Base-by-base conservation (phyloP, 2,113 vertebrate genomes). In the Solea senegalensis region DNA sequence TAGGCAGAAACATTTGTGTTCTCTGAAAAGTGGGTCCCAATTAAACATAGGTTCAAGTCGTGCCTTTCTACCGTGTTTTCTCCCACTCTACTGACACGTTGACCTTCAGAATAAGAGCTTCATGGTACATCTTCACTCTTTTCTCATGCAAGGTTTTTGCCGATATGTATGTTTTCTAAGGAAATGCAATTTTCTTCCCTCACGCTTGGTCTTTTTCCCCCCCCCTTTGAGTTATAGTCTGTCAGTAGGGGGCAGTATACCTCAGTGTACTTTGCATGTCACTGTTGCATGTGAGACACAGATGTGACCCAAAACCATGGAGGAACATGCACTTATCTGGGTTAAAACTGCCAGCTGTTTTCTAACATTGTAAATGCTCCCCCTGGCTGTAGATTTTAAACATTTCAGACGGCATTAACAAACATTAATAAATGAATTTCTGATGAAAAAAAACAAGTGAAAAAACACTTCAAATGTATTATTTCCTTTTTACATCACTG, bases 211-310 rank as follows among this genome's bases (percentile, higher is more conserved):
- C 55, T 73, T 45, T 45, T 74, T 80, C 81, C 67, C 59, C 15
- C 66, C 54, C 71, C 64, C 67, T 57, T 41, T 55, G 61, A 71
- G 44, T 3, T 60, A 45, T 10, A 48, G 21, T 64, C 69, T 53
- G 15, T 72, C 84, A 88, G 62, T 61, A 86, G 86, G 76, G 72
- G 71, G 28, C 75, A 81, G 77, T 71, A 63, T 27, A 65, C 26
- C 14, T 6, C 46, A 7, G 10, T 9, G 5, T 3, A 49, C 46
- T 15, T 14, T 8, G 2, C 11, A 8, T 28, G 53, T 65, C 52
- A 74, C 28, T 26, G 2, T 9, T 40, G 65, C 59, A 45, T 12
- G 11, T 5, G 4, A 48, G 45, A 81, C n/a, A 76, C 39, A 80
- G 63, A 77, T 40, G 12, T 72, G 82, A 85, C 73, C 67, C 69